A percentile compares a stretch with the other conserved stretches of the same genome.
Conservation (phyloP, 1,140 invertebrate species). For the Sycophila sp. region DNA sequence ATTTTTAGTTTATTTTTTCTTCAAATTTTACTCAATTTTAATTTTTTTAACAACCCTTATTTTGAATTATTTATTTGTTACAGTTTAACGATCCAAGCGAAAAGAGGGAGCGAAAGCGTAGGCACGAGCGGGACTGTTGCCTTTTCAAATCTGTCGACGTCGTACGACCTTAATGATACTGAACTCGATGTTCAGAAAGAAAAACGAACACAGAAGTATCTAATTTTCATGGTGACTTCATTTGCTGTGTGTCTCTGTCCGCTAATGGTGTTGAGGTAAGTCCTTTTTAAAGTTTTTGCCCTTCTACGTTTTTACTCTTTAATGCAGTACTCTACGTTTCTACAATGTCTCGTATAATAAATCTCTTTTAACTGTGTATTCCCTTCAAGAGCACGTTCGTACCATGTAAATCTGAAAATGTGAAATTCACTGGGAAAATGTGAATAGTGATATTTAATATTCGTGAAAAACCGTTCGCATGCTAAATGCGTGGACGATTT, state of each 20-base stretch:
- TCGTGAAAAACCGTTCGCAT: too few species aligned
- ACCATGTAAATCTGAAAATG: neutral
- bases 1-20: too few species aligned
- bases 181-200: constrained; percentile 73
- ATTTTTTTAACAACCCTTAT: too few species aligned
- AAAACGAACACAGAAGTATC: constrained; percentile 74
- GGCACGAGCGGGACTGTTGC: constrained; percentile 26
- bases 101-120: neutral
- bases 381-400: too few species aligned
- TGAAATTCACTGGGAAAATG: too few species aligned
- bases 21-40: too few species aligned
- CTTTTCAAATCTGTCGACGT: constrained; percentile 39
- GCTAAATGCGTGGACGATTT: too few species aligned
- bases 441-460: too few species aligned
- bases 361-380: too few species aligned
- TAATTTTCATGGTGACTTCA: constrained; percentile 72
- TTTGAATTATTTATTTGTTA: neutral
- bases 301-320: neutral
- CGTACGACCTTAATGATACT: constrained; percentile 67
- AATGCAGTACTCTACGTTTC: neutral
- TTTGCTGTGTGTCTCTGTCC: constrained; percentile 76
- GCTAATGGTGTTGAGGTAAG: constrained; percentile 72
- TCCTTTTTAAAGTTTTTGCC: neutral
- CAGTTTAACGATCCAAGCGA: constrained; percentile 9
- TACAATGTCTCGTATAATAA: too few species aligned